Base-by-base conservation (phyloP, 2,797 vertebrate species). In the Amniataba percoides region DNA sequence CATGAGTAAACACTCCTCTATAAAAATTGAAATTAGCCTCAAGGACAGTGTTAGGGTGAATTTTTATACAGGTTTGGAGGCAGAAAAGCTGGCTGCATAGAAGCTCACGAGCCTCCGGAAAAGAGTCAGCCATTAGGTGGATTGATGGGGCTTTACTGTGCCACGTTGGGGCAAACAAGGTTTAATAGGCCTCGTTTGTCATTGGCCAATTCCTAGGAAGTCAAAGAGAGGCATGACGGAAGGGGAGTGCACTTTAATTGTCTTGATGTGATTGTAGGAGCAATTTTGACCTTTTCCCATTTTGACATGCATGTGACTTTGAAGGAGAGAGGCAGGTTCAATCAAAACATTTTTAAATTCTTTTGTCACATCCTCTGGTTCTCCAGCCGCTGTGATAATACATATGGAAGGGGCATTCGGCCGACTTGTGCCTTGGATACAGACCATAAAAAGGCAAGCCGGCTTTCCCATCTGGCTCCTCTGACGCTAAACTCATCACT, bases 61-160 rank as follows among this genome's bases (percentile, higher is more conserved):
- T 89, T 88, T 92, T 82, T 93, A 93, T 87, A 57, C 51, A 21
- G 61, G 39, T 60, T 63, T 51, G 84, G 68, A 75, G 74, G 74
- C 58, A 71, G 70, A 46, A 65, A 60, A 40, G 76, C 49, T 31
- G 56, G 42, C 57, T 18, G 71, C 49, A 46, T 11, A 63, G 77
- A 80, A 77, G 79, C 75, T 80, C 68, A 74, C 21, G 1, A 83
- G 77, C 70, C 78, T 75, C 56, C 7, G 4, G 63, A 85, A 75
- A 79, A 81, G 80, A 85, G 70, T 66, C 39, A 7, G 77, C 74
- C 87, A 90, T 93, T 90, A 89, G 77, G 65, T 72, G 82, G 89
- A 93, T 86, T 93, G 91, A 94, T 93, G 86, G 90, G 83, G 81
- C 82, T 88, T 87, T 87, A 82, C 88, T 81, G 89, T 80, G 82